Conservation (phyloP, 2,797 vertebrate species). For the Sitta carolinensis region DNA sequence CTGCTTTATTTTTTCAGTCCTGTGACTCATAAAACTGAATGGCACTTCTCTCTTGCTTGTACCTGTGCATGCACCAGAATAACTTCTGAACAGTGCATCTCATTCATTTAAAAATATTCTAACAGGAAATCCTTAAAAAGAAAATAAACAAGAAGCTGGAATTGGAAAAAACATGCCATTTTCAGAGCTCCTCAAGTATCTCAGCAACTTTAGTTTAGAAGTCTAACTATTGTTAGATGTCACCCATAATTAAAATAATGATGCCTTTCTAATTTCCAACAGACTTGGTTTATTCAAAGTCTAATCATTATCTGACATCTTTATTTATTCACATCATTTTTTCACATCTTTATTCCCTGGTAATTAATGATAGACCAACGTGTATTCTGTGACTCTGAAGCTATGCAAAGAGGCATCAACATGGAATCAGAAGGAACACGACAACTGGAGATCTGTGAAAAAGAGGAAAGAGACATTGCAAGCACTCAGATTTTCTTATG, state of each 20-base stretch:
- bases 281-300: background rate
- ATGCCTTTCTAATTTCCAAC: background rate
- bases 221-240: background rate
- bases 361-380: background rate
- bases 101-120: slow-evolving; percentile 9
- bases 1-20: background rate
- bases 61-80: background rate
- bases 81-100: background rate
- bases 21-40: background rate
- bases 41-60: background rate
- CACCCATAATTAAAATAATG: background rate
- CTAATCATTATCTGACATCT: background rate
- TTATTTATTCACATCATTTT: background rate
- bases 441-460: background rate
- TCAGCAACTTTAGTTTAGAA: background rate
- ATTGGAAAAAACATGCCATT: background rate
- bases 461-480: background rate
- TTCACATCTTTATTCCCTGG: background rate
- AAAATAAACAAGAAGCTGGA: background rate
- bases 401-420: background rate
- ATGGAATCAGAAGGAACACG: background rate
- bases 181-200: background rate
- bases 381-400: background rate
- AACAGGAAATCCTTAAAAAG: background rate
- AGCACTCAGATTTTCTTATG: background rate